Base-by-base conservation (phyloP, 2,797 vertebrate genomes). In the Apodemus agrarius region DNA sequence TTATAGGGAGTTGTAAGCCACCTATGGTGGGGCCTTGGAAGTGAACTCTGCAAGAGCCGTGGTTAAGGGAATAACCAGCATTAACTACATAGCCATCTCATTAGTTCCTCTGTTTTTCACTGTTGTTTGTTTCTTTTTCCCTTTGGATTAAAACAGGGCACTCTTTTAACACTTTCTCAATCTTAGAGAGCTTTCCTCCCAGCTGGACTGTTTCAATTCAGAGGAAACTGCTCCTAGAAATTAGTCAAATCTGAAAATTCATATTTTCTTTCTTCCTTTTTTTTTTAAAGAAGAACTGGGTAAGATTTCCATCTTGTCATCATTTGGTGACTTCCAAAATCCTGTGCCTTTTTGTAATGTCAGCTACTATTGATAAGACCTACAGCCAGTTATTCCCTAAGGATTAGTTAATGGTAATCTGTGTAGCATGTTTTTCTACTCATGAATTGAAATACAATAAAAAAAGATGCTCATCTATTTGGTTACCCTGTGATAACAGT, bases 381-480 rank as follows among this genome's bases (percentile, higher is more conserved):
- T 79, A 79, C 31, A 90, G 10, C 54, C 26, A 57, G 67, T 29
- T 31, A 52, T 93, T 80, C 61, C 69, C 9, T 69, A 89, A 61
- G 49, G 59, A 37, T 46, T 54, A 21, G n/a, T 76, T 76, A 92
- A 37, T 52, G 72, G 31, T 57, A 26, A 65, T 67, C 59, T 88
- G 63, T 59, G 52, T 90, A 19, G 17, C 46, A 54, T 63, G 31
- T 46, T 81, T 91, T 87, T 29, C 16, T 65, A 74, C 37, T 90
- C 65, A 76, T 54, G 69, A 69, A 54, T 86, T 26, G 61, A 90
- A 59, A 59, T 49, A 65, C 43, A 69, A 87, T 81, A 26, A 59
- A 88, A 88, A 79, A 46, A 94, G 69, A 97, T 88, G 12, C 11
- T 59, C 81, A 59, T 83, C 65, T 81, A 10, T 79, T 94, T 95